Base-by-base conservation (phyloP, 2,797 vertebrate genomes). In the Botia almorhae region DNA sequence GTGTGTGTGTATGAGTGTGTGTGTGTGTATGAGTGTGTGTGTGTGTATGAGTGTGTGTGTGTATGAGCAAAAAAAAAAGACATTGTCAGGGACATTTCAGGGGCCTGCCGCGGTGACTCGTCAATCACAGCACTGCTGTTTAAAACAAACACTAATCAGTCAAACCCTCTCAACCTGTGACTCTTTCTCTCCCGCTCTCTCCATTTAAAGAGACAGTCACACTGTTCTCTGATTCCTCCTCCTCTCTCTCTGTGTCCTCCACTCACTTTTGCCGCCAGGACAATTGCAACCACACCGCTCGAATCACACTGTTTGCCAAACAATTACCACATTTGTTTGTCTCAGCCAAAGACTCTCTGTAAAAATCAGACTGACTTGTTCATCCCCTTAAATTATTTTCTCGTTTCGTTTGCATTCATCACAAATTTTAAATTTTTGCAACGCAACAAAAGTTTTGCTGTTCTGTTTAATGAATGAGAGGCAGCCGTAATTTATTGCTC, bases 141-240 rank as follows among this genome's bases (percentile, higher is more conserved):
- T 87, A 89, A 90, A 88, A 88, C 89, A 89, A 92, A 91, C 84
- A 81, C 78, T 82, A 89, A 88, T 93, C 90, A 91, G 85, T 91
- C 89, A 85, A 63, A 87, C 71, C 61, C 78, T 68, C 79, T 73
- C 84, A 84, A 83, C 80, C 83, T 82, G 68, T 89, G 84, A 74
- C 67, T 55, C 50, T 81, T 46, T 80, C 70, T 26, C 58, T 50
- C 56, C 29, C 56, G 21, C 48, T 55, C 33, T 65, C 60, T 60
- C 76, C 75, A 83, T 68, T 87, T 83, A 72, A 81, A 75, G 71
- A 75, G 63, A 81, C 63, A 69, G 72, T 60, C 63, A 75, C 43
- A 51, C 55, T 53, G 55, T 70, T 43, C 73, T 39, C 51, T 55
- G 51, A 56, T 63, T 68, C 43, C 60, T 80, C 19, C 53, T 58